Evolutionary conservation across 2,888 invertebrate species (phyloP).

Genomic region (Tethea ocularis): DNA sequence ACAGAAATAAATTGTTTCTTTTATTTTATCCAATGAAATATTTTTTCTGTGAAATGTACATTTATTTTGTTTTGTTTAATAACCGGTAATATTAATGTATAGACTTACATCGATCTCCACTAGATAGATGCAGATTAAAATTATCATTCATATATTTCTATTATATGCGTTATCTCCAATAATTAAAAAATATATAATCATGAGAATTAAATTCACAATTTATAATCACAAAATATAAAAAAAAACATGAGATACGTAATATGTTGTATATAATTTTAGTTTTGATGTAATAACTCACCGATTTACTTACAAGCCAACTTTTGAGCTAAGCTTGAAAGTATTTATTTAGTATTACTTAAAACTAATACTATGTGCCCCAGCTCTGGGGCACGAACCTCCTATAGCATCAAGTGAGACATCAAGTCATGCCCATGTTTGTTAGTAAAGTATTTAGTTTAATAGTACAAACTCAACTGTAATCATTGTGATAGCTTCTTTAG

Average conservation of each 20-base stretch:
- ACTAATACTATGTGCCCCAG: too few species aligned
- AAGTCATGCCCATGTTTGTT: slow-evolving; percentile 24
- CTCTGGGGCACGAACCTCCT: too few species aligned
- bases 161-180: too few species aligned
- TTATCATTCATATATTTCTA: background rate
- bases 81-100: background rate
- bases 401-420: background rate
- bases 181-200: background rate
- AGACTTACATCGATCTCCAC: background rate
- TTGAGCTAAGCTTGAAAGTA: background rate
- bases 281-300: background rate
- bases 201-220: background rate
- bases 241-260: background rate
- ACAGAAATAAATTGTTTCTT: background rate
- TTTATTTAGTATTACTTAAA: too few species aligned
- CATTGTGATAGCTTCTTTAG: slow-evolving; percentile 28
- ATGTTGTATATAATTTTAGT: background rate
- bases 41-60: background rate
- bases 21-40: background rate
- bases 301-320: background rate
- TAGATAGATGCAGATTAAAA: background rate
- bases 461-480: slow-evolving; percentile 36
- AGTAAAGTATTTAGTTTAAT: slow-evolving; percentile 27
- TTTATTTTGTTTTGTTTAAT: background rate
- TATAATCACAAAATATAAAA: background rate